Base-by-base conservation (phyloP, 2,797 vertebrate genomes). In the Hydrolagus colliei region DNA sequence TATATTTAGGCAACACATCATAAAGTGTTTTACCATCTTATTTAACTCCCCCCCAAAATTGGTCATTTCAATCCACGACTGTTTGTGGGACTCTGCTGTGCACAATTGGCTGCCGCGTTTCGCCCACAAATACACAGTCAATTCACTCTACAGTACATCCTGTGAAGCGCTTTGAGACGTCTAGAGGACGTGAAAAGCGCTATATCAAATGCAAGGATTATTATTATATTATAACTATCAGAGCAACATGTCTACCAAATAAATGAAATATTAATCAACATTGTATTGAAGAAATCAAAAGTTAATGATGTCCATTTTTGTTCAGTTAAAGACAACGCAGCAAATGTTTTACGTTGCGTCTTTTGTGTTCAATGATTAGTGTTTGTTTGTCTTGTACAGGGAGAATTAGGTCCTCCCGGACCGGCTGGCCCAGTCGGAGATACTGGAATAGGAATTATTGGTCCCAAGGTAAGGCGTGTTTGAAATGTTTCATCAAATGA, bases 361-460 rank as follows among this genome's bases (percentile, higher is more conserved):
- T 63, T 11, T 67, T 8, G 35, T 14, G 65, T 82, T 82, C 0
- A 75, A 22, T 84, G 18, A 68, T 68, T 11, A 77, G 32, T 6
- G 73, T 22, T 63, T 87, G 88, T 67, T 63, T 87, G 88, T 67
- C 88, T 14, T 88, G 27, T 35, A 87, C 87, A 98, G 97, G 96
- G 97, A 87, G 96, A 98, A 86, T 1, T 90, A 12, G 97, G 97
- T 32, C 91, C 94, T 73, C 22, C 91, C 88, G 97, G 97, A 87
- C 93, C 93, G 22, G 59, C 92, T 88, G 97, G 97, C 79, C 95
- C 92, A 77, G 20, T 94, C 87, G 97, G 97, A 86, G 96, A 97
- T 93, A 94, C 95, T 88, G 96, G 96, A 71, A 90, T 94, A 86
- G 97, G 97, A 86, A 92, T 97, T 89, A 95, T 95, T 88, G 97